Evolutionary conservation across 35 echinoderm and acorn worm species (phyloP).

Genomic region (Acanthaster planci): DNA sequence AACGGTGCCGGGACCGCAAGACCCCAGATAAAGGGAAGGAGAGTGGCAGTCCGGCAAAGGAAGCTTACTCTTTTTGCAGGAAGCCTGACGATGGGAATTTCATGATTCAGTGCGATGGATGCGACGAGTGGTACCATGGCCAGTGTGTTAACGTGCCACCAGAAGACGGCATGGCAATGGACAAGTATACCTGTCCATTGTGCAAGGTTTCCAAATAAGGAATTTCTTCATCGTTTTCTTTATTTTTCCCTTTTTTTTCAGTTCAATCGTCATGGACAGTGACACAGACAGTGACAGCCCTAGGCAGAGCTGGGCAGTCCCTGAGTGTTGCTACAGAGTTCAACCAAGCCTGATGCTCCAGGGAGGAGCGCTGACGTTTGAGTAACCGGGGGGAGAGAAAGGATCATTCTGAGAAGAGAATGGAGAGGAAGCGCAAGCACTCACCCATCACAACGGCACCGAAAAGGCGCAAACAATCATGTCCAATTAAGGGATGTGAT

Average conservation of each 20-base stretch:
- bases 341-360: too few relatives aligned
- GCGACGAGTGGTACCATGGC: constrained; percentile 60
- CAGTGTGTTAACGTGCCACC: constrained; percentile 32
- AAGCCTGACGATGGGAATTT: constrained; percentile 21
- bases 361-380: too few relatives aligned
- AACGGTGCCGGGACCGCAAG: too few relatives aligned
- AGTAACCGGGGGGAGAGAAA: too few relatives aligned
- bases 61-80: constrained; percentile 25
- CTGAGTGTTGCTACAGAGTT: neutral
- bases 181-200: constrained; percentile 45
- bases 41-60: neutral
- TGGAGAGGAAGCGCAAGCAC: neutral
- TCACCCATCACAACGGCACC: neutral
- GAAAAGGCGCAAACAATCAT: neutral
- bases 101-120: constrained; percentile 58
- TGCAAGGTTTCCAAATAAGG: neutral
- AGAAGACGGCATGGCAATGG: constrained; percentile 11
- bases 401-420: neutral
- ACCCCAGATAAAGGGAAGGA: neutral
- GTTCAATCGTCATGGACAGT: neutral
- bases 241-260: neutral
- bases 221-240: neutral
- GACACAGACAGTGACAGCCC: neutral
- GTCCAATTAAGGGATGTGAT: neutral
- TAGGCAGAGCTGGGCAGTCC: neutral